Percentiles rank a stretch among this genome's conserved stretches.
Evolutionary conservation across 2,113 vertebrate species (phyloP).

Genomic region (Ceyx melanurus): DNA sequence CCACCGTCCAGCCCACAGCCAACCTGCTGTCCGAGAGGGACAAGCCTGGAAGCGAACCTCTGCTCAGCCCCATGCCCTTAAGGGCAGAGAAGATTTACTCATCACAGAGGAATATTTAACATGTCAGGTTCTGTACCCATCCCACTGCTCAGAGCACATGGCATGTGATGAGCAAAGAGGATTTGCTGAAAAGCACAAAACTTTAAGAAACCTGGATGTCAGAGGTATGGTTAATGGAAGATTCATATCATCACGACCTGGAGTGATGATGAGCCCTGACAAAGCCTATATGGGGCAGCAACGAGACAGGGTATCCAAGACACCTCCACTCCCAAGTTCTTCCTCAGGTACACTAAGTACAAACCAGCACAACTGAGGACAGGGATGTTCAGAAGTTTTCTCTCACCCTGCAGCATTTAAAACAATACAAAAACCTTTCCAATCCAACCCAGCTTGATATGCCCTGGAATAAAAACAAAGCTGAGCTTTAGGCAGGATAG

Average conservation of each 20-base stretch:
- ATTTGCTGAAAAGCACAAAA: accelerated
- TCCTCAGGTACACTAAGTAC: neutral
- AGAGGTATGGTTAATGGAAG: neutral
- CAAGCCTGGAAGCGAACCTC: neutral
- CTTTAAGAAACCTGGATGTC: neutral
- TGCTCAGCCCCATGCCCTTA: neutral
- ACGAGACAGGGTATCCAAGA: accelerated
- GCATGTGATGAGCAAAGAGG: accelerated
- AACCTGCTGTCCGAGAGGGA: neutral
- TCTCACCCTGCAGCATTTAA: accelerated
- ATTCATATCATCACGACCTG: neutral
- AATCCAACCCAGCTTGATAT: neutral
- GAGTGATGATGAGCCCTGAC: neutral
- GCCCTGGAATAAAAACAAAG: neutral
- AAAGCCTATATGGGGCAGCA: neutral
- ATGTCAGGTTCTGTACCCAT: accelerated
- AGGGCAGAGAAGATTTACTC: accelerated
- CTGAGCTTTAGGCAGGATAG: neutral
- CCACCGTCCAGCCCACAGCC: accelerated
- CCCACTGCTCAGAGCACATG: accelerated
- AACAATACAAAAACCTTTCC: neutral
- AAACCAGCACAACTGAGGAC: accelerated
- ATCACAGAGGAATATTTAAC: accelerated
- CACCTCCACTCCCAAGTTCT: no score
- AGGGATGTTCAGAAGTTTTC: neutral